Conservation (phyloP, 2,888 invertebrate genomes). For the Cephus runcator region DNA sequence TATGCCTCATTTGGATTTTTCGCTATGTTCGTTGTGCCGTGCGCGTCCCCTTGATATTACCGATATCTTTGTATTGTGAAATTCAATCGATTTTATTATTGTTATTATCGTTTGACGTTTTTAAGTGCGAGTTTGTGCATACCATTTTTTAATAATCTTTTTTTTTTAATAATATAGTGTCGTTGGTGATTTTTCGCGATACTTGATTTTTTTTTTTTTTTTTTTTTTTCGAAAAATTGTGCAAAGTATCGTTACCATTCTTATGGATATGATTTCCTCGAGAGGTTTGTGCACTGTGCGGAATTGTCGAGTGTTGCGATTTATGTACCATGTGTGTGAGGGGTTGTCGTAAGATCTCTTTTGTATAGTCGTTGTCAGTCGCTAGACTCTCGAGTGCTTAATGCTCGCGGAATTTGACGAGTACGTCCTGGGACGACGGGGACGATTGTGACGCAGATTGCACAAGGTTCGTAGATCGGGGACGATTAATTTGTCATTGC, state of each 20-base stretch:
- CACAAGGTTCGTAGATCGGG: background rate
- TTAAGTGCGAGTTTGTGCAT: background rate
- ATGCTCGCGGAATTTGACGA: background rate
- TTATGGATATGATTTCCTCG: background rate
- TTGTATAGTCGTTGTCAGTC: background rate
- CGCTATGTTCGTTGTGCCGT: background rate
- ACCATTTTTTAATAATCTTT: too few relatives aligned
- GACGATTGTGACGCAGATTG: background rate
- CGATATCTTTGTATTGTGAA: background rate
- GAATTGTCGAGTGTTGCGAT: background rate
- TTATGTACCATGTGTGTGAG: background rate
- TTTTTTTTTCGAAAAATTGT: background rate
- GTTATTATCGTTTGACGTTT: background rate
- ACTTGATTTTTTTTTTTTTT: background rate
- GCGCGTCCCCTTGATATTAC: background rate
- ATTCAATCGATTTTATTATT: background rate
- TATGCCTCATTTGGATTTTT: background rate
- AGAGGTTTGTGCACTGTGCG: background rate
- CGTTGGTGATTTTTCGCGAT: background rate
- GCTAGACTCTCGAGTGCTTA: background rate
- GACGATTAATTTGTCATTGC: conserved; percentile 45
- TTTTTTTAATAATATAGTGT: background rate
- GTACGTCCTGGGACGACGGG: background rate
- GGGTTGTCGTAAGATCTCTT: background rate
- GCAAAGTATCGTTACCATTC: background rate